phyloP scores from a whole-genome alignment of 2,888 invertebrate genomes.

The Lycophotia porphyrea region DNA sequence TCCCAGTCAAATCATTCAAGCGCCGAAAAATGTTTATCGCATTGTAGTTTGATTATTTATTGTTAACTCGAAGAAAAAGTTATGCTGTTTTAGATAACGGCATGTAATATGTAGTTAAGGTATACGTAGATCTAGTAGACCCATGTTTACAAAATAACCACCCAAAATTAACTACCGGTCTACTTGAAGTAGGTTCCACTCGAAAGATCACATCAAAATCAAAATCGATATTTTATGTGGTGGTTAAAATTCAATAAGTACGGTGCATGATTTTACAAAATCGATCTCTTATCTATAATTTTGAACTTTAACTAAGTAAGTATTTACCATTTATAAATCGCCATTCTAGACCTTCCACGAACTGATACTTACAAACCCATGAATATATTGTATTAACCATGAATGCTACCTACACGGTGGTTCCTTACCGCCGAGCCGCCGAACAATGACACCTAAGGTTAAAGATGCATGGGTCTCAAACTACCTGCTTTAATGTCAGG shows the following conservation, averaged over 20 bases:
- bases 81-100: neutral
- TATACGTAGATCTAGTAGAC: no score
- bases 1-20: neutral
- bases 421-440: slow-evolving; percentile 17
- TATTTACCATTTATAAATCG: slow-evolving; percentile 12
- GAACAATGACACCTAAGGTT: slow-evolving; percentile 66
- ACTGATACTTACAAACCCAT: slow-evolving; percentile 32
- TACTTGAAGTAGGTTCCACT: neutral
- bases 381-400: slow-evolving; percentile 16
- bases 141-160: neutral
- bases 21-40: neutral
- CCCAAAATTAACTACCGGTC: neutral
- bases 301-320: slow-evolving; percentile 39
- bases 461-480: slow-evolving; percentile 51
- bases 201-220: neutral
- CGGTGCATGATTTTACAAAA: neutral
- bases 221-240: neutral
- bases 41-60: neutral
- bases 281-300: neutral
- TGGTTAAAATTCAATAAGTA: neutral
- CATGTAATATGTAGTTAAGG: neutral
- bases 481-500: slow-evolving; percentile 59
- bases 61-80: neutral
- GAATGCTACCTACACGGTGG: slow-evolving; percentile 28
- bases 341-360: slow-evolving; percentile 22